Evolutionary conservation across 2,113 vertebrate species (phyloP).

Genomic region (Anser brachyrhynchus): DNA sequence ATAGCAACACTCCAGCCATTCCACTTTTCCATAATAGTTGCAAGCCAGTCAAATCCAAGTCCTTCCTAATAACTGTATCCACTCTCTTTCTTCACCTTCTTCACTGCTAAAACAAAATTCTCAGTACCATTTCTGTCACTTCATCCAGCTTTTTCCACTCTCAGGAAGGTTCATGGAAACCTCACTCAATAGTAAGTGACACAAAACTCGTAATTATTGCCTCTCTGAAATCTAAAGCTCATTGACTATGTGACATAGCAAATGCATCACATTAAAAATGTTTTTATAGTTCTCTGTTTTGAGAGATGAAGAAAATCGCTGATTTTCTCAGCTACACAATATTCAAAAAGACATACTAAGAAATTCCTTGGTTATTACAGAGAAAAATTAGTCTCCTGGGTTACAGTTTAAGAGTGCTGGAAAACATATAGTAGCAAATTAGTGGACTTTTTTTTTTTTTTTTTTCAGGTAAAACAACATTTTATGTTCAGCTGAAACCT

Average conservation of each 20-base stretch:
- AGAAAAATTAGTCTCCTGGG: neutral
- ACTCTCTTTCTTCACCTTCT: neutral
- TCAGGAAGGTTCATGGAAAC: neutral
- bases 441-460: neutral
- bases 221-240: neutral
- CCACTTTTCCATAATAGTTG: neutral
- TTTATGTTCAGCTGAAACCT: neutral
- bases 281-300: neutral
- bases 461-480: neutral
- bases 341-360: neutral
- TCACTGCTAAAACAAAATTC: neutral
- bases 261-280: neutral
- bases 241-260: neutral
- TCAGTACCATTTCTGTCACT: neutral
- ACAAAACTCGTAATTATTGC: neutral
- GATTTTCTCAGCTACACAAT: neutral
- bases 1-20: neutral
- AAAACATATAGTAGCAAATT: neutral
- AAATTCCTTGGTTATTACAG: neutral
- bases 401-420: neutral
- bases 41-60: rapidly evolving
- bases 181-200: neutral
- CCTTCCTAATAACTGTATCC: neutral
- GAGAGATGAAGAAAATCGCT: neutral
- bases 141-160: neutral